Conservation (phyloP, 2,113 vertebrate species). For the Nothocercus julius region DNA sequence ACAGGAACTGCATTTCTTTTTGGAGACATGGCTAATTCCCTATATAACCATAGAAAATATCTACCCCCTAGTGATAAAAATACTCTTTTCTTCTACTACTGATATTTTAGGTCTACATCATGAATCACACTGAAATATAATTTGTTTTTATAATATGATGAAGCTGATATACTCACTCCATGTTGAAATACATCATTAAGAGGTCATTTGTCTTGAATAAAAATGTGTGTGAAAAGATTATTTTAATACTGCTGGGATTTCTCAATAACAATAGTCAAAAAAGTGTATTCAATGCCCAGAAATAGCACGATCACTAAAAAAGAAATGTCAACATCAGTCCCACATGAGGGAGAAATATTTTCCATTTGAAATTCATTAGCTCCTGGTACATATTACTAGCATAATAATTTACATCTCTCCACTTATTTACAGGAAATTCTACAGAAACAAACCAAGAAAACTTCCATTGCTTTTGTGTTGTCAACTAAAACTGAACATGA, state of each 20-base stretch:
- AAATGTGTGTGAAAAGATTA: background rate
- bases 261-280: background rate
- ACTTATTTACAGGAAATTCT: background rate
- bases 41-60: background rate
- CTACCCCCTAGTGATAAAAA: background rate
- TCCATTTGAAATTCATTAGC: constrained; percentile 17
- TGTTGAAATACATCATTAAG: background rate
- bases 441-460: constrained; percentile 9
- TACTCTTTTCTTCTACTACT: background rate
- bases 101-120: background rate
- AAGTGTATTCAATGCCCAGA: background rate
- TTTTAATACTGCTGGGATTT: background rate
- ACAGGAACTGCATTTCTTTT: fast-evolving
- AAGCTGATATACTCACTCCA: background rate
- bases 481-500: background rate
- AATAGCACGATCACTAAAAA: background rate
- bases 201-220: background rate
- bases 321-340: background rate
- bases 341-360: background rate
- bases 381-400: background rate
- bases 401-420: background rate
- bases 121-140: background rate
- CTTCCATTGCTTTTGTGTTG: background rate
- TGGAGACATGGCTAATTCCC: background rate
- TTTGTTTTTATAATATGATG: background rate